Conservation (phyloP, 2,113 vertebrate genomes). For the Tragelaphus scriptus region DNA sequence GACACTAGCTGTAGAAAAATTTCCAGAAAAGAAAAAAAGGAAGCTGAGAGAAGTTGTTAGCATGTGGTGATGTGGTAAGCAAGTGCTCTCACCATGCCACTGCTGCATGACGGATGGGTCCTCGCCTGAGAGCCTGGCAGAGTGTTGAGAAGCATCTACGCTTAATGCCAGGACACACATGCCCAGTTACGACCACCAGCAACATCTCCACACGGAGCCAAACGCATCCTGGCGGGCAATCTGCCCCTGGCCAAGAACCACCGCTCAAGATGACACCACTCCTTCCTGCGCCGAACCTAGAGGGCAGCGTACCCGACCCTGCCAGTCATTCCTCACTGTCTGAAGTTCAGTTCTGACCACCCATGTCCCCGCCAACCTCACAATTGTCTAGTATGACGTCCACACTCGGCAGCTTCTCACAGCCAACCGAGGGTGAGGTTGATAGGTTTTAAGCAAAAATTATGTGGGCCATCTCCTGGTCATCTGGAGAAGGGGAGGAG, state of each 20-base stretch:
- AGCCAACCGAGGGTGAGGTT: background rate
- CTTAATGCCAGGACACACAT: background rate
- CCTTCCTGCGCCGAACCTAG: background rate
- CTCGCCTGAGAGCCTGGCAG: background rate
- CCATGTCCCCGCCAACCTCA: background rate
- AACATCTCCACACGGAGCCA: background rate
- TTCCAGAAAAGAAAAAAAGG: background rate
- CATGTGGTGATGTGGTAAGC: too few species aligned
- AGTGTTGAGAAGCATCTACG: background rate
- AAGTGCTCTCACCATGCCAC: too few species aligned
- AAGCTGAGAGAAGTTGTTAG: background rate
- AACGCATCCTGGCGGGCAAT: background rate
- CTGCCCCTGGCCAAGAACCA: background rate
- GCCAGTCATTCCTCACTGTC: background rate
- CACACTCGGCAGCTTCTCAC: background rate
- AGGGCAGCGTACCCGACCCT: background rate
- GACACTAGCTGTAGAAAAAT: background rate
- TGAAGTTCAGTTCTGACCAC: background rate
- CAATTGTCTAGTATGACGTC: background rate
- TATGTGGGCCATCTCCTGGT: background rate
- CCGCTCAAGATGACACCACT: background rate
- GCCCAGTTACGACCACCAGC: background rate
- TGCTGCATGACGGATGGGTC: accelerated
- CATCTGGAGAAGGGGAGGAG: background rate
- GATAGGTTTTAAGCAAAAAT: background rate